A percentile compares a stretch with the other conserved stretches of the same genome.
Conservation (phyloP, 2,888 invertebrate species). For the Cephonodes hylas region DNA sequence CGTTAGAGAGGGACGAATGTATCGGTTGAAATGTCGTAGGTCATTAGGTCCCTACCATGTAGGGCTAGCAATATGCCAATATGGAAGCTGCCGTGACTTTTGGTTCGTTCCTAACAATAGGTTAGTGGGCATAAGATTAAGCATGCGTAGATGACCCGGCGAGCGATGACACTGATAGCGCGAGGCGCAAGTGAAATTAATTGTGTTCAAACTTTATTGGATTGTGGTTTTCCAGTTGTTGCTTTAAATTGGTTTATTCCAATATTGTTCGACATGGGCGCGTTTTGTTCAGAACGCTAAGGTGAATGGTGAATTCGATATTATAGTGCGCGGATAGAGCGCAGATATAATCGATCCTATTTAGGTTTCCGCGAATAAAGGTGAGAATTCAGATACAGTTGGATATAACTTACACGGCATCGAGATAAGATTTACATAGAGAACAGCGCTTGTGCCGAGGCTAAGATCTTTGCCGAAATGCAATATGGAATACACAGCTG, state of each 20-base stretch:
- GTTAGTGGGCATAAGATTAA: constrained; percentile 58
- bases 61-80: constrained; percentile 79
- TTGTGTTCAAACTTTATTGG: constrained; percentile 35
- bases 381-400: neutral
- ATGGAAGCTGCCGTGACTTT: constrained; percentile 76
- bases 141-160: constrained; percentile 63
- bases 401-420: neutral
- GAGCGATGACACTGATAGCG: constrained; percentile 67
- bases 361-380: constrained; percentile 1
- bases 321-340: neutral
- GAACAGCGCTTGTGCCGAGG: neutral
- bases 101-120: constrained; percentile 69
- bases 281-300: neutral
- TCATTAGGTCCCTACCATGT: constrained; percentile 78
- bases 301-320: neutral
- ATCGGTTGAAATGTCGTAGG: constrained; percentile 79
- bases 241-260: constrained; percentile 10
- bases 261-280: constrained; percentile 11
- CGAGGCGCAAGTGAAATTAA: constrained; percentile 39
- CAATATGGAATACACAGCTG: neutral
- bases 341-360: neutral
- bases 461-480: neutral
- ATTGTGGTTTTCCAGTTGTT: neutral
- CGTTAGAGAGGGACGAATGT: constrained; percentile 51
- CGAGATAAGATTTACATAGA: neutral